phyloP scores from a whole-genome alignment of 37 sponge, comb jelly and placozoan genomes.

The Aplysina aerophoba region DNA sequence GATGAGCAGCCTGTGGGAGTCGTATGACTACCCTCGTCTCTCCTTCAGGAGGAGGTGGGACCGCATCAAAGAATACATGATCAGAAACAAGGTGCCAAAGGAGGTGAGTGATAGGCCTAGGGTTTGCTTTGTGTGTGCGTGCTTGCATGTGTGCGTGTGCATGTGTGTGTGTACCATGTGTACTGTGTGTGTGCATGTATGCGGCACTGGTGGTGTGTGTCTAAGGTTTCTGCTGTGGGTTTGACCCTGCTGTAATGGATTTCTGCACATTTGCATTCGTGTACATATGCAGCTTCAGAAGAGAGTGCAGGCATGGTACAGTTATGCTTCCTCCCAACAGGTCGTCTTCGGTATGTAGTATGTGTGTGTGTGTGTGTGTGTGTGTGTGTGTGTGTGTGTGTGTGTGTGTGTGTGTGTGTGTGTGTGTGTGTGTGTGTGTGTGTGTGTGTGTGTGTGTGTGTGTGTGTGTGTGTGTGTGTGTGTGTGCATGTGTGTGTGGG shows the following conservation, averaged over 20 bases:
- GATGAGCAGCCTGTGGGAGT: constrained; percentile 20
- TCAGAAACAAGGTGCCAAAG: constrained; percentile 25
- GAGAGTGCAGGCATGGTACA: constrained; percentile 49
- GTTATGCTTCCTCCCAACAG: constrained; percentile 52
- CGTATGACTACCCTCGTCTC: constrained; percentile 4
- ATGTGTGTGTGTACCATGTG: neutral
- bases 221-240: constrained; percentile 51
- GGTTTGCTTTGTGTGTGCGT: neutral
- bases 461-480: neutral
- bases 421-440: neutral
- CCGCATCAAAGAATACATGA: constrained; percentile 54
- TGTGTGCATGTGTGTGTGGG: neutral
- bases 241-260: too few species aligned
- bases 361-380: constrained; percentile 26
- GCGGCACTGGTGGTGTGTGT: constrained; percentile 56
- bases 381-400: neutral
- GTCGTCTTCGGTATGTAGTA: constrained; percentile 62
- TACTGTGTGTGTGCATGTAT: constrained; percentile 23
- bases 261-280: constrained; percentile 63
- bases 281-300: constrained; percentile 18
- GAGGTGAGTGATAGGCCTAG: constrained; percentile 34
- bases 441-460: neutral
- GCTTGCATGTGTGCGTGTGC: neutral
- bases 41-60: constrained; percentile 43
- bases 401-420: constrained; percentile 18